Conservation (phyloP, 2,797 vertebrate species). For the Epinephelus coioides region DNA sequence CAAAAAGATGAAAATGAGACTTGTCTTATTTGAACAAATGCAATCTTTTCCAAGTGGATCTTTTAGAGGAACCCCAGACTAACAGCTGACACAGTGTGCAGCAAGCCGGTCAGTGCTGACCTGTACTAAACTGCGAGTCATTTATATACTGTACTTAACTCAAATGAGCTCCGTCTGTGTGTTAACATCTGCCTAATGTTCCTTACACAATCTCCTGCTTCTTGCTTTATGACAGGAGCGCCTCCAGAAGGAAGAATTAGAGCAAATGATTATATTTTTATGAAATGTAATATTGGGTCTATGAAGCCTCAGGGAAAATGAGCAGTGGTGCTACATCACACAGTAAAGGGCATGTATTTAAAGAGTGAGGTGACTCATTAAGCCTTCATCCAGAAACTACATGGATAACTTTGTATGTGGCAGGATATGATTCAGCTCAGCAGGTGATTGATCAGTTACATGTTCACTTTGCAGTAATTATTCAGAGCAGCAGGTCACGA, state of each 20-base stretch:
- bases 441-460: neutral
- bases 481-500: neutral
- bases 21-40: neutral
- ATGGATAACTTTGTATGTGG: neutral
- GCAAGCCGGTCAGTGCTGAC: neutral
- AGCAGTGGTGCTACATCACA: neutral
- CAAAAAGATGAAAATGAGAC: no score
- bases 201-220: slow-evolving; percentile 3
- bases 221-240: neutral
- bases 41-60: neutral
- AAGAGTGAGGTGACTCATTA: neutral
- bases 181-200: neutral
- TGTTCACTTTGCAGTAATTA: neutral
- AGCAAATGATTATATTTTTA: neutral
- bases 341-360: neutral
- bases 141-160: neutral
- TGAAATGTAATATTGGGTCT: neutral
- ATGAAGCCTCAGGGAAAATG: neutral
- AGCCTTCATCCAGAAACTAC: neutral
- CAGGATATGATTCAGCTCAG: neutral
- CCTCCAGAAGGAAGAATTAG: neutral
- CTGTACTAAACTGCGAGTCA: neutral
- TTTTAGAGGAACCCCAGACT: neutral
- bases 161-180: neutral
- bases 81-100: neutral